phyloP scores from a whole-genome alignment of 2,888 invertebrate genomes.

The Epsilonema sp. region DNA sequence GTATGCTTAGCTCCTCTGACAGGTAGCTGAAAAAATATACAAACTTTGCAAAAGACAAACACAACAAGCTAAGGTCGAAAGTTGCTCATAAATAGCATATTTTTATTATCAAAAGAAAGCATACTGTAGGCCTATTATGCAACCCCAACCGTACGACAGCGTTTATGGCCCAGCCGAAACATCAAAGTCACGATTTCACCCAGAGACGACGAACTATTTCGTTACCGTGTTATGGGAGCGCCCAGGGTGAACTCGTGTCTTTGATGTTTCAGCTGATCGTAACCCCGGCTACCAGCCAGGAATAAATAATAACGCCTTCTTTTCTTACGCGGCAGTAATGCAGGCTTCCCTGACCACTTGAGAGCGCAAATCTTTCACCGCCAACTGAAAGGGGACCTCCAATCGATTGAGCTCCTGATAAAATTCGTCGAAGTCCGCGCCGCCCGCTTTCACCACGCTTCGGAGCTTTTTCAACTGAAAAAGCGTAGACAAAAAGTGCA shows the following conservation, averaged over 20 bases:
- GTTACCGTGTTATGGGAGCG: too few species aligned
- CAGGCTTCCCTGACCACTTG: constrained; percentile 88
- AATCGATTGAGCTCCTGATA: constrained; percentile 51
- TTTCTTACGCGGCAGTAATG: constrained; percentile 69
- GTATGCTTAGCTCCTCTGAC: constrained; percentile 58
- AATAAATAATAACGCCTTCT: too few species aligned
- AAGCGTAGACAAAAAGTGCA: too few species aligned
- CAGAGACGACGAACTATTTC: too few species aligned
- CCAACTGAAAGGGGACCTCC: constrained; percentile 56
- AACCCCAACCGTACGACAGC: too few species aligned
- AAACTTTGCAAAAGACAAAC: too few species aligned
- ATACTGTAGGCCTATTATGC: too few species aligned
- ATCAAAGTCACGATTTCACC: too few species aligned
- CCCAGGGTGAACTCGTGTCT: too few species aligned
- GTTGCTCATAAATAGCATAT: not conserved
- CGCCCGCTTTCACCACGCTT: constrained; percentile 59
- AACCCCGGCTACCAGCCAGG: too few species aligned
- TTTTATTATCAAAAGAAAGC: not conserved
- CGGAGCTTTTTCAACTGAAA: constrained; percentile 62
- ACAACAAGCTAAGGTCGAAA: not conserved
- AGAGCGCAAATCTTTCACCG: constrained; percentile 68
- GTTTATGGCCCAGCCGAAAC: too few species aligned
- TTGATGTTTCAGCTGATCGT: too few species aligned
- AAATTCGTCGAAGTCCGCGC: constrained; percentile 52
- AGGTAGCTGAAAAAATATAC: constrained; percentile 42